Evolutionary conservation across 1,140 invertebrate genomes (phyloP).

Genomic region (Hyles vespertilio): DNA sequence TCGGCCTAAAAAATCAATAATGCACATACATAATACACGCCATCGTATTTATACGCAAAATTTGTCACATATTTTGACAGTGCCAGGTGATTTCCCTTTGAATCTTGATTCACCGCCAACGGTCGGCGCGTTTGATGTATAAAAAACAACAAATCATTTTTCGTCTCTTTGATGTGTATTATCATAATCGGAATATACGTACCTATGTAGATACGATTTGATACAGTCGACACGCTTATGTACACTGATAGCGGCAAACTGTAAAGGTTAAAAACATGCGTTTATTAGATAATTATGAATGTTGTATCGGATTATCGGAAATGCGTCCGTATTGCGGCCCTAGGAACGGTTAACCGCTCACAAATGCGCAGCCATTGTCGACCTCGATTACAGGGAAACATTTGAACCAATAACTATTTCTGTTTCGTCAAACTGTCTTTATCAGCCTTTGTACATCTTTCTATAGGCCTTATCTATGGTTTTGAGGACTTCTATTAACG

Average conservation of each 20-base stretch:
- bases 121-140: conserved; percentile 7
- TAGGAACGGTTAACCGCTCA: neutral
- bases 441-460: no score
- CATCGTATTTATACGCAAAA: no score
- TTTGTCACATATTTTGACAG: no score
- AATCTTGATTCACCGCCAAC: no score
- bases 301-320: conserved; percentile 52
- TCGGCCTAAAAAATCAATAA: no score
- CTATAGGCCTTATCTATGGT: no score
- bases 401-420: no score
- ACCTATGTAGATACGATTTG: conserved; percentile 36
- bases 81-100: no score
- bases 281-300: conserved; percentile 62
- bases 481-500: no score
- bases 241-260: conserved; percentile 58
- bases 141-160: conserved; percentile 12
- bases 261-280: conserved; percentile 58
- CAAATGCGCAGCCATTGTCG: conserved; percentile 9
- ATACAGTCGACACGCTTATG: conserved; percentile 41
- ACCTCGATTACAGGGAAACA: conserved; percentile 6
- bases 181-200: conserved; percentile 31
- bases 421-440: no score
- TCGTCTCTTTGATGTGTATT: conserved; percentile 19
- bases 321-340: neutral
- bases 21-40: no score